Conservation (phyloP, 2,797 vertebrate species). For the Hyperoplus lanceolatus region DNA sequence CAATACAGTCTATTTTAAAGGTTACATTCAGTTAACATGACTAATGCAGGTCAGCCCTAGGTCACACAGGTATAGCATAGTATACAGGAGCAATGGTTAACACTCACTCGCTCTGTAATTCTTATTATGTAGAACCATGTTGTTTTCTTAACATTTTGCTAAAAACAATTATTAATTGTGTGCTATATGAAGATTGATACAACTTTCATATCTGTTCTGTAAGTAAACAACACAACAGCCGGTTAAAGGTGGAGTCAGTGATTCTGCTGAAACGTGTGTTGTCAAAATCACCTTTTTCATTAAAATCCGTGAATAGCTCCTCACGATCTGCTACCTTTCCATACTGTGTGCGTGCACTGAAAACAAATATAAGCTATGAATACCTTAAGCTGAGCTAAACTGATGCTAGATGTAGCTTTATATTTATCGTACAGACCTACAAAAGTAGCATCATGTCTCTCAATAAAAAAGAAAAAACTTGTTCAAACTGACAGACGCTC, state of each 20-base stretch:
- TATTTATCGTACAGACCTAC: background rate
- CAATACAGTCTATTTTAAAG: constrained; percentile 56
- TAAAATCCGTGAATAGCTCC: too few species aligned
- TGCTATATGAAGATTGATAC: background rate
- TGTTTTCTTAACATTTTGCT: constrained; percentile 12
- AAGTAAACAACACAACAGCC: background rate
- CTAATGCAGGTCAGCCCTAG: constrained; percentile 13
- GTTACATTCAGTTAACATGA: constrained; percentile 22
- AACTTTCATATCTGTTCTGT: background rate
- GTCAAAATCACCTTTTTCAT: too few species aligned
- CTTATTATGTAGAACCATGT: background rate
- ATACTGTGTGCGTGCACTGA: too few species aligned
- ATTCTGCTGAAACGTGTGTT: too few species aligned
- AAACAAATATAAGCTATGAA: too few species aligned
- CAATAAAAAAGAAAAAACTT: background rate
- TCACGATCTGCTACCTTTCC: too few species aligned
- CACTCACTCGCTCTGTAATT: background rate
- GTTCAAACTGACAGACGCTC: background rate
- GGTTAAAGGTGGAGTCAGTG: background rate
- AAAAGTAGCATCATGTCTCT: background rate
- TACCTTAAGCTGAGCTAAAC: background rate
- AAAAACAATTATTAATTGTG: too few species aligned
- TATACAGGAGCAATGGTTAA: background rate
- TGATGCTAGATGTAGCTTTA: background rate
- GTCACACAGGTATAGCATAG: constrained; percentile 27